Base-by-base conservation (phyloP, 2,888 invertebrate species). In the Cryptus viduatorius region DNA sequence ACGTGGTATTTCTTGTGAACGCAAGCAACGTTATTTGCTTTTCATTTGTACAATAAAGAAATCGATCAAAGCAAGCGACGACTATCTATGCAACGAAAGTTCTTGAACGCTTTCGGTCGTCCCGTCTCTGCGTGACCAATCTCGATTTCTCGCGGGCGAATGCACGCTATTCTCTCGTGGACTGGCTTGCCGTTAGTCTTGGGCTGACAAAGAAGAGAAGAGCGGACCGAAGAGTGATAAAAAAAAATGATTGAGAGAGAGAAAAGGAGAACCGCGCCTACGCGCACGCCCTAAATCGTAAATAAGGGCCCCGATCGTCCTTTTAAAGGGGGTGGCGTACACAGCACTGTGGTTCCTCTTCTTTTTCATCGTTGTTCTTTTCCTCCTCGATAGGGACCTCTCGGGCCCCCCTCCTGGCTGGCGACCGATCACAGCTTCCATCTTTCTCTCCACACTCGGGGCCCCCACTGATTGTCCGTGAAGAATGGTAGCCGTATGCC, bases 401-500 rank as follows among this genome's bases (percentile, higher is more conserved):
- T 77, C 79, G 56, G 67, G 76, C 82, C 79, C 37, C 37, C 37
- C 37, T 24, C 76, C 82, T 85, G 69, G 76, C 48, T 65, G 31
- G 56, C 79, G 68, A 64, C 61, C 78, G 82, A 79, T 79, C 71
- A 64, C 67, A 46, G 72, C 82, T 65, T 76, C 64, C 80, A 64
- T 76, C 61, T 65, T 53, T 46, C 71, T 7, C 37, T 75, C 69
- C 79, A 65, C 71, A 50, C 73, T 59, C 81, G 79, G 76, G 76
- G 80, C 80, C 69, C 86, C 88, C 84, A 87, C 89, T 89, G 91
- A 92, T 92, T 92, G 91, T 91, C 89, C 90, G 86, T 90, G 89
- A 92, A 92, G 92, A 92, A 93, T 93, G 92, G 92, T 89, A 91
- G 90, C 90, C 90, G 90, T 90, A 91, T 91, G 92, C 91, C 92